Base-by-base conservation (phyloP, 1,140 invertebrate genomes). In the Dreissena polymorpha region DNA sequence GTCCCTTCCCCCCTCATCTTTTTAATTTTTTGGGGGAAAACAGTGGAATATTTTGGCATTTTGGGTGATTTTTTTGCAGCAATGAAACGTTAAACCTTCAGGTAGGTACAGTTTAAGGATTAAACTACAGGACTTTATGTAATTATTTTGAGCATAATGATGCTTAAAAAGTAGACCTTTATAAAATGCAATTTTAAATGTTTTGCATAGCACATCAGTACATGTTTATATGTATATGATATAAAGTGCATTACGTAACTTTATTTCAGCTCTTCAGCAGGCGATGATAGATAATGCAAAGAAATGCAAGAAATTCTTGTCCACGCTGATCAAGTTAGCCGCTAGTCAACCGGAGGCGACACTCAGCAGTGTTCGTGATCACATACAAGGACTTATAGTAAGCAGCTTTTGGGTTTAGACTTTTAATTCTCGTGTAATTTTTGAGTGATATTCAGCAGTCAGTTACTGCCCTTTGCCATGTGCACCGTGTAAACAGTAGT, bases 251-350 rank as follows among this genome's bases (percentile, higher is more conserved):
- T 39, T 39, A 39, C 39, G 39, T 39, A 5, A 29, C 64, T 67
- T 49, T 18, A 49, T 64, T 27, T 71, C 71, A 53, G 65, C 51
- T 67, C 63, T 74, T 64, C 84, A 84, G 23, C 85, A 86, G 53
- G 85, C 86, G 71, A 86, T 84, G 78, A 57, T 91, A 70, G 92
- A 93, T 57, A 92, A 93, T 88, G 91, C 92, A 95, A 97, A 97
- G 94, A 99, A 99, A 94, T 99, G 98, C 94, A 97, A 98, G 91
- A 99, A 99, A 94, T 99, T 99, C 94, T 95, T 99, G 92, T 97
- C 98, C 74, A 99, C 99, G 93, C 95, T 99, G 85, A 95, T 99
- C 89, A 97, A 98, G 92, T 94, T 99, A 90, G 98, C 98, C 85
- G 97, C 96, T 94, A 96, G 97, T 94, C 97, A 99, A 94, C 97